Evolutionary conservation across 2,797 vertebrate species (phyloP).

Genomic region (Cephalopachus bancanus): DNA sequence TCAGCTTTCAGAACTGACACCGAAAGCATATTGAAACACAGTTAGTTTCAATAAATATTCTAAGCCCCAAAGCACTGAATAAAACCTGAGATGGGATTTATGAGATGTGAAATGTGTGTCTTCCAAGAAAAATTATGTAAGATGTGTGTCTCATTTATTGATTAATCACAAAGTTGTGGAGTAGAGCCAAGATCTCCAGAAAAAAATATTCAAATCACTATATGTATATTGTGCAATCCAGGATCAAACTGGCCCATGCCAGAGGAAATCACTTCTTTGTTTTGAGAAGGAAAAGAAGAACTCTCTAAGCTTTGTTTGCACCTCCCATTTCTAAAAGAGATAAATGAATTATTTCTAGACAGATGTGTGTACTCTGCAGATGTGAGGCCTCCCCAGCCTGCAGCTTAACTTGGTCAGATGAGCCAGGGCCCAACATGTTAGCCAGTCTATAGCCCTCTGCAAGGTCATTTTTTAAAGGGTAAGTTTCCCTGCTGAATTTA

Average conservation of each 20-base stretch:
- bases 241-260: neutral
- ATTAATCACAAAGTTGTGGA: neutral
- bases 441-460: neutral
- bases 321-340: conserved; percentile 49
- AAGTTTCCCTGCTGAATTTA: conserved; percentile 11
- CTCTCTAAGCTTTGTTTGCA: neutral
- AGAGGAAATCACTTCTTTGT: neutral
- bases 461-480: neutral
- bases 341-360: neutral
- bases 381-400: neutral
- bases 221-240: neutral
- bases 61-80: neutral
- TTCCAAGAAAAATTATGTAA: neutral
- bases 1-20: neutral
- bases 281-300: neutral
- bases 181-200: neutral
- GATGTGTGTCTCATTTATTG: neutral
- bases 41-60: conserved; percentile 36
- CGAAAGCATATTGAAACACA: neutral
- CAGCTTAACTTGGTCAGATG: neutral
- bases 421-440: neutral
- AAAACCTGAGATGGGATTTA: conserved; percentile 12
- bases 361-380: neutral
- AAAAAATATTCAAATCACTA: neutral
- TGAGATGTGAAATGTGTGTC: neutral